Evolutionary conservation across 1,140 invertebrate genomes (phyloP).

Genomic region (Drosophila pandora): DNA sequence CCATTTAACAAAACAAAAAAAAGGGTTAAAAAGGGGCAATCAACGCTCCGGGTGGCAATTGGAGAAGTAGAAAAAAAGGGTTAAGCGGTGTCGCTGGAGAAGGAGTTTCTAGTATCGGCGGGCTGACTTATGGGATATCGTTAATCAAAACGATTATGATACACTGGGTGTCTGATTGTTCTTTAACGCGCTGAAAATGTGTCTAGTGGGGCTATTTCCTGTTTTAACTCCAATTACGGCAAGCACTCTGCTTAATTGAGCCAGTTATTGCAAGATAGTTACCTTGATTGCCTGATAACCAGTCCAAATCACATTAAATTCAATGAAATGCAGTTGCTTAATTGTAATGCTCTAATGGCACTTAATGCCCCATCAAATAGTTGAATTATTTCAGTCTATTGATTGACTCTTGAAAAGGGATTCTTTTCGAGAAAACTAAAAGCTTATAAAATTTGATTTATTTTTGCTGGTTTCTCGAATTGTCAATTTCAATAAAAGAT

Average conservation of each 20-base stretch:
- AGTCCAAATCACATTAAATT: slow-evolving; percentile 10
- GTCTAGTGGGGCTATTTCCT: neutral
- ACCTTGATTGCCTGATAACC: slow-evolving; percentile 12
- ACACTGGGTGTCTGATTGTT: neutral
- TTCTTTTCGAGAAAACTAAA: neutral
- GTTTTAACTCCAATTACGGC: slow-evolving; percentile 8
- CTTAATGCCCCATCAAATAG: slow-evolving; percentile 19
- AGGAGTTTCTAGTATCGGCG: slow-evolving; percentile 17
- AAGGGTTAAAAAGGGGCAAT: slow-evolving; percentile 53
- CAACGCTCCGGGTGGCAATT: slow-evolving; percentile 43
- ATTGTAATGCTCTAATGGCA: slow-evolving; percentile 4
- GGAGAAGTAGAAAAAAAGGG: slow-evolving; percentile 7
- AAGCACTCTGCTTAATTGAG: slow-evolving; percentile 6
- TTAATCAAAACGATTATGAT: slow-evolving; percentile 44
- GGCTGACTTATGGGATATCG: slow-evolving; percentile 36
- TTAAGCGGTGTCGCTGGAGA: slow-evolving; percentile 4
- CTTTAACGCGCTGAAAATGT: slow-evolving; percentile 8
- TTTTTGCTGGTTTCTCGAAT: neutral
- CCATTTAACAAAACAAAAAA: slow-evolving; percentile 26
- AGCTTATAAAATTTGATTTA: neutral
- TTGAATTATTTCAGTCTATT: neutral
- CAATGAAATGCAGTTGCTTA: slow-evolving; percentile 13
- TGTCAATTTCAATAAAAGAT: neutral
- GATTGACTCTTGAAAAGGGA: too few species aligned
- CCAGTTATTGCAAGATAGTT: slow-evolving; percentile 12